A percentile compares a stretch with the other conserved stretches of the same genome.
Conservation (phyloP, 2,888 invertebrate species). For the Leptopilina drosophilae region DNA sequence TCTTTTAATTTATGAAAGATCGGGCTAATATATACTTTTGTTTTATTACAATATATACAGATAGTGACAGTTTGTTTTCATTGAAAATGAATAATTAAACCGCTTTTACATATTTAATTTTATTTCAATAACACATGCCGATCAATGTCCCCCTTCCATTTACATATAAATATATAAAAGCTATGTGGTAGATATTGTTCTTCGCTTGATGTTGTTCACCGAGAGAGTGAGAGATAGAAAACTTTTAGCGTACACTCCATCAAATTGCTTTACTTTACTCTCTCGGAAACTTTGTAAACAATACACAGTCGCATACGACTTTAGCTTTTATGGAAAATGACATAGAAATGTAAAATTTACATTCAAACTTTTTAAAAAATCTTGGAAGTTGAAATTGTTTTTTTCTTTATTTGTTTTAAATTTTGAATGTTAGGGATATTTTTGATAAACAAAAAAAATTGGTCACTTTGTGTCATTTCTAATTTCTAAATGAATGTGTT, state of each 20-base stretch:
- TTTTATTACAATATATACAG: too few relatives aligned
- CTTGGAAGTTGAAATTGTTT: not conserved
- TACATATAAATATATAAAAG: conserved; percentile 10
- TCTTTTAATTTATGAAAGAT: too few relatives aligned
- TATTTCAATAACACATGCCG: too few relatives aligned
- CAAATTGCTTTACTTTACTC: conserved; percentile 62
- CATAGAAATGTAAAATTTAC: conserved; percentile 16
- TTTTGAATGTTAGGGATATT: not conserved
- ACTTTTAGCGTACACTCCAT: conserved; percentile 61
- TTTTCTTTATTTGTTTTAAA: not conserved
- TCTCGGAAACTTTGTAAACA: conserved; percentile 43
- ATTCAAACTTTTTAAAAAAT: not conserved
- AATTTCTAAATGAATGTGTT: too few relatives aligned
- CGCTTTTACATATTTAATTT: not conserved
- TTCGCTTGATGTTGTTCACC: conserved; percentile 43
- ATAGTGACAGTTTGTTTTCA: too few relatives aligned
- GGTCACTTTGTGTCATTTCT: not conserved
- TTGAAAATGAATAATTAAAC: conserved; percentile 41
- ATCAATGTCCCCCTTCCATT: too few relatives aligned
- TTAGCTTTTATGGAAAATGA: not conserved
- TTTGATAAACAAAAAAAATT: not conserved
- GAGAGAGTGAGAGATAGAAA: conserved; percentile 46
- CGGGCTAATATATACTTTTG: too few relatives aligned
- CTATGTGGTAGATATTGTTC: conserved; percentile 39
- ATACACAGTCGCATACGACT: conserved; percentile 2